phyloP scores from a whole-genome alignment of 1,140 invertebrate species.

The Atta colombica region DNA sequence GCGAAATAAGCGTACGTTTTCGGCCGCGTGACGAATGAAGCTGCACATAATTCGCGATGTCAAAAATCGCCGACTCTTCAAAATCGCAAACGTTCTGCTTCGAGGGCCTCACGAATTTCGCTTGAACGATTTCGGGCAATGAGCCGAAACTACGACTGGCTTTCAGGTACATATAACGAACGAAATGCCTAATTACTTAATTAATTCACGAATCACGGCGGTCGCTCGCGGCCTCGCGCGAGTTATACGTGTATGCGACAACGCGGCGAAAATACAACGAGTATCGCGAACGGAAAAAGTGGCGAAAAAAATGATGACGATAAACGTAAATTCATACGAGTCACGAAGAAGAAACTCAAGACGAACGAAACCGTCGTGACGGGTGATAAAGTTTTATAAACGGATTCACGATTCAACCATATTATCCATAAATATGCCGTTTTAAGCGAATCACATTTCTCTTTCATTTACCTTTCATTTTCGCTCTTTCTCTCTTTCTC shows the following conservation, averaged over 20 bases:
- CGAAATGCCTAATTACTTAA: slow-evolving; percentile 65
- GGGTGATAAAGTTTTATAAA: slow-evolving; percentile 72
- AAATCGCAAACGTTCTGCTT: slow-evolving; percentile 54
- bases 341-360: slow-evolving; percentile 48
- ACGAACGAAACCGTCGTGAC: slow-evolving; percentile 58
- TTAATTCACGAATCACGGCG: slow-evolving; percentile 61
- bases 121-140: slow-evolving; percentile 46
- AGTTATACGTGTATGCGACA: slow-evolving; percentile 34
- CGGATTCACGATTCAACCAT: slow-evolving; percentile 86
- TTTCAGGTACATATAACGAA: slow-evolving; percentile 81
- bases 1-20: neutral
- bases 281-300: slow-evolving; percentile 57
- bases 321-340: slow-evolving; percentile 17
- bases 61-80: slow-evolving; percentile 5
- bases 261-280: slow-evolving; percentile 30
- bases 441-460: slow-evolving; percentile 51
- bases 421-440: slow-evolving; percentile 70
- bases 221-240: slow-evolving; percentile 39
- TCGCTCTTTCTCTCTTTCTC: slow-evolving; percentile 11
- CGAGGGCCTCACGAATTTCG: slow-evolving; percentile 56
- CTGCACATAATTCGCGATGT: slow-evolving; percentile 20
- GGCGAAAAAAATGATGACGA: slow-evolving; percentile 26
- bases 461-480: slow-evolving; percentile 22
- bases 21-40: neutral
- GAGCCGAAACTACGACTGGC: slow-evolving; percentile 74